Percentiles rank a stretch among this genome's conserved stretches.
These are phyloP conservation scores for Agrilus mali DNA, from an alignment of 2,888 invertebrate genomes.

Conservation along the genomic window DNA sequence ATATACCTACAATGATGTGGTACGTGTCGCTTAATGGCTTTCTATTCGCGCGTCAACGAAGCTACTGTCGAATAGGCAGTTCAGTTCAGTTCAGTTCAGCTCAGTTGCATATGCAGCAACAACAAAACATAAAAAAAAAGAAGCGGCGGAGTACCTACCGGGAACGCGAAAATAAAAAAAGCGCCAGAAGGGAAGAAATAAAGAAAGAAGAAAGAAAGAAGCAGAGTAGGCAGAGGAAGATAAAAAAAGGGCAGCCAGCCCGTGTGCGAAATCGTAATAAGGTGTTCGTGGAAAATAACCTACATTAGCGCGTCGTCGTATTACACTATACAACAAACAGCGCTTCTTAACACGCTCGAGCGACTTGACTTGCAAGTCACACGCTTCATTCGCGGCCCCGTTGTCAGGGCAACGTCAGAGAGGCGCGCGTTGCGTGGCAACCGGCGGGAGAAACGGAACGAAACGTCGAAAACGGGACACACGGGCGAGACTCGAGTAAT, in stretches of 20 bases:
- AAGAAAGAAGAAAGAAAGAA: slow-evolving; percentile 9
- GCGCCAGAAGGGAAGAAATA: slow-evolving; percentile 5
- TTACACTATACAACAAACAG: slow-evolving; percentile 18
- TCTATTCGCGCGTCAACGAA: no score
- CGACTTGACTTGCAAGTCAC: slow-evolving; percentile 30
- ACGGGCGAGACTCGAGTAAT: slow-evolving; percentile 23
- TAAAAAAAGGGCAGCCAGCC: slow-evolving; percentile 5
- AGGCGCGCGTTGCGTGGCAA: slow-evolving; percentile 25
- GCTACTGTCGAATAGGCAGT: no score
- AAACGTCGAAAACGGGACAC: slow-evolving; percentile 8
- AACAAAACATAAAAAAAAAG: slow-evolving; percentile 5
- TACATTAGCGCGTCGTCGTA: slow-evolving; percentile 22
- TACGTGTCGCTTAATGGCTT: no score
- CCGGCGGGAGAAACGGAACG: slow-evolving; percentile 6
- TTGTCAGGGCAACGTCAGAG: slow-evolving; percentile 22
- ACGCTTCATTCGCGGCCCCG: slow-evolving; percentile 21
- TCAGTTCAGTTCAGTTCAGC: no score
- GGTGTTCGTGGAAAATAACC: slow-evolving; percentile 22
- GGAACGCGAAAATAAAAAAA: slow-evolving; percentile 9
- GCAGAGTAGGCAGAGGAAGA: slow-evolving; percentile 1
- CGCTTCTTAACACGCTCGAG: slow-evolving; percentile 22
- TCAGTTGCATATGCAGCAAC: no score
- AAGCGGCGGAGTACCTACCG: slow-evolving; percentile 9
- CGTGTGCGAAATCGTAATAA: slow-evolving; percentile 18
- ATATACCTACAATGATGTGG: no score